Base-by-base conservation (phyloP, 2,113 vertebrate genomes). In the Poecilia latipinna region DNA sequence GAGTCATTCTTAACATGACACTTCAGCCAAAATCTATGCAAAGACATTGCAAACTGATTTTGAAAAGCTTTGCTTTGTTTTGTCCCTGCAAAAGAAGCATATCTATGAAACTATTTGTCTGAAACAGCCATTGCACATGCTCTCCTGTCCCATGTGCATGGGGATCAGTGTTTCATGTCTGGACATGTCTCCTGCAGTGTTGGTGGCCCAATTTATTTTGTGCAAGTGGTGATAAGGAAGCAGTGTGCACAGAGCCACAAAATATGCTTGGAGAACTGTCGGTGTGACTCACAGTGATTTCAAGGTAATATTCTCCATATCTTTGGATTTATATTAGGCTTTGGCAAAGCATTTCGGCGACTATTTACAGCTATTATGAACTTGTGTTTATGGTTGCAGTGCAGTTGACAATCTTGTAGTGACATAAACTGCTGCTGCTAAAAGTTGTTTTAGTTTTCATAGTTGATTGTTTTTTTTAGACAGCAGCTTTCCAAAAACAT, bases 121-220 rank as follows among this genome's bases (percentile, higher is more conserved):
- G 29, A 15, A 26, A 12, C 12, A 66, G 65, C 64, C 65, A 54
- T 72, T 67, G 29, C 28, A 10, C 42, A 26, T 44, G 68, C 74
- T 65, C 42, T 35, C 63, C 37, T 77, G 65, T 70, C 6, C 37
- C 61, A 51, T 69, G 80, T 61, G 37, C 26, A 17, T 66, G 54
- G 77, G 48, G 26, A 69, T 67, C 32, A 54, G 39, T 48, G 37
- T 39, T 57, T 77, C 93, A 93, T 93, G 91, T 77, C 91, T 71
- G 89, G 91, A 91, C 92, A 91, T 93, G 91, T 89, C 82, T 78
- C 42, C 78, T 70, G 72, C 74, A 67, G 69, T 65, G 61, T 24
- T 72, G 24, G 71, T 78, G 60, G 24, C 74, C 74, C 75, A 70
- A 13, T 81, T 11, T 31, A 62, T 11, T 74, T 10, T 0, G n/a